Conservation (phyloP, 2,797 vertebrate species). For the Neosilurus mollespiculum region DNA sequence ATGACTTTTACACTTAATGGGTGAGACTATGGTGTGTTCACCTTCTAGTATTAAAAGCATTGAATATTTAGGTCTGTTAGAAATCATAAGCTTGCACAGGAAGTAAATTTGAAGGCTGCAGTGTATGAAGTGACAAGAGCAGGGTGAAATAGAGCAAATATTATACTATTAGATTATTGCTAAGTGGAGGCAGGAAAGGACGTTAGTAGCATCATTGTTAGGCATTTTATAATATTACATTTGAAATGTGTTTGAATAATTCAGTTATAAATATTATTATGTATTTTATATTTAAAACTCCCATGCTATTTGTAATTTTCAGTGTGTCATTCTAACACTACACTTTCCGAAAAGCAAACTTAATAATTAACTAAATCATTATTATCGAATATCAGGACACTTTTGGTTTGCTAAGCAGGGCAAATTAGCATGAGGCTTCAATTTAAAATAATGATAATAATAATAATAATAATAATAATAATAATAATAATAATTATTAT, state of each 20-base stretch:
- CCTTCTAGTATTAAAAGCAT: background rate
- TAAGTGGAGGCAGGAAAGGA: background rate
- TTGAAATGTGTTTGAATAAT: background rate
- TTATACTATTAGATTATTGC: background rate
- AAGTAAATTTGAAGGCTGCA: background rate
- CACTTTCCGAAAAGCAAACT: background rate
- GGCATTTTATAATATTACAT: no score
- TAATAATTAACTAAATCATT: background rate
- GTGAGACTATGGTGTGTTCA: background rate
- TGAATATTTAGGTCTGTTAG: background rate
- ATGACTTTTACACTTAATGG: slow-evolving; percentile 4
- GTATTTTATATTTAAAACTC: background rate
- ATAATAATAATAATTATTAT: no score
- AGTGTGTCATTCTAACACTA: background rate
- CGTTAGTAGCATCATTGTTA: no score
- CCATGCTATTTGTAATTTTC: background rate
- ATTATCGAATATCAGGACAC: background rate
- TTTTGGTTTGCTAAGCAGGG: no score
- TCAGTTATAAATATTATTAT: background rate
- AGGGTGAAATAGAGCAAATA: no score
- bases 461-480: no score
- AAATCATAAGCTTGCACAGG: background rate
- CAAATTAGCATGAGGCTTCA: no score
- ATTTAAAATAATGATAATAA: no score
- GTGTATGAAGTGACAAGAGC: background rate